Evolutionary conservation across 2,113 vertebrate genomes (phyloP).

Genomic region (Plotosus lineatus): DNA sequence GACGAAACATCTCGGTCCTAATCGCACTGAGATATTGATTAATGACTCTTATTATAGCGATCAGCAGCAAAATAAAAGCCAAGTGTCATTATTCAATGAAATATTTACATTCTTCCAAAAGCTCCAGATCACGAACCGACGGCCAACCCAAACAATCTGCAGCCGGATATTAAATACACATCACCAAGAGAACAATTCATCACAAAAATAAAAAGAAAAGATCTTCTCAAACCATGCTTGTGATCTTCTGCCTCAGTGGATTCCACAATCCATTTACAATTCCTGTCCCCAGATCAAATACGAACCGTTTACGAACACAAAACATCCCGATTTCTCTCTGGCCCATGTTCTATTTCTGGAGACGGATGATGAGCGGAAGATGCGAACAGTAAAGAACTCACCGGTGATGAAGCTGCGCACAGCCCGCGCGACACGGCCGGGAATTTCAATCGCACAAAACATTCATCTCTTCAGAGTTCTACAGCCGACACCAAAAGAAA

Average conservation of each 20-base stretch:
- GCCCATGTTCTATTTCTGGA: too few species aligned
- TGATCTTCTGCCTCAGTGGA: too few species aligned
- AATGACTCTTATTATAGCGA: constrained; percentile 6
- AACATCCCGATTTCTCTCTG: not conserved
- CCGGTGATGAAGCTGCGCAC: too few species aligned
- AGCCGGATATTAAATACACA: constrained; percentile 25
- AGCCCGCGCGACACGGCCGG: too few species aligned
- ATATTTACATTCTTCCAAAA: constrained; percentile 21
- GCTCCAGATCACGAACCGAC: not conserved
- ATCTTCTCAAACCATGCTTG: not conserved
- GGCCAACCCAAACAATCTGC: constrained; percentile 28
- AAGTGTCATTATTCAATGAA: constrained; percentile 14
- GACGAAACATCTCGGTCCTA: not conserved
- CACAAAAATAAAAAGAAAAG: not conserved
- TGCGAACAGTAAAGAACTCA: too few species aligned
- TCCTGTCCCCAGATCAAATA: too few species aligned
- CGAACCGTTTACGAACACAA: not conserved
- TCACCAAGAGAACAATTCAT: constrained; percentile 4
- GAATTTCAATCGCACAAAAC: too few species aligned
- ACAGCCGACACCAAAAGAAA: too few species aligned
- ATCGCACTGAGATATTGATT: not conserved
- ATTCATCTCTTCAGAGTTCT: too few species aligned
- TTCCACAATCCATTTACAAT: too few species aligned
- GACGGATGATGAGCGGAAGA: too few species aligned
- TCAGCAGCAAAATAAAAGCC: not conserved